Percentiles rank a stretch among this genome's conserved stretches.
phyloP scores from a whole-genome alignment of 2,888 invertebrate genomes.

The Ctena decussata region DNA sequence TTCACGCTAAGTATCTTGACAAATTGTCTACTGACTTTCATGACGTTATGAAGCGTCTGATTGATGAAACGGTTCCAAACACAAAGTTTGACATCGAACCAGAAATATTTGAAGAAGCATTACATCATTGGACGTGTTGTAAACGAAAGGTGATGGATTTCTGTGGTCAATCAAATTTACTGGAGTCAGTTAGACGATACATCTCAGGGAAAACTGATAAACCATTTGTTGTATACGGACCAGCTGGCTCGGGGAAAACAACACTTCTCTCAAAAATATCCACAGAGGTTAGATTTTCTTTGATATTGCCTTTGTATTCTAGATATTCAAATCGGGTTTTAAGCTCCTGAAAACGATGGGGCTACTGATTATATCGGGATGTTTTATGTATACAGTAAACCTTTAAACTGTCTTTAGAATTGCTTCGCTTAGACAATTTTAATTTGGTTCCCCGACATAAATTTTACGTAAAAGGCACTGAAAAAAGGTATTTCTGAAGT shows the following conservation, averaged over 20 bases:
- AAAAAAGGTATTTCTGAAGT: too few species aligned
- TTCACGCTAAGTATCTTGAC: slow-evolving; percentile 82
- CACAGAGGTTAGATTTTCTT: slow-evolving; percentile 79
- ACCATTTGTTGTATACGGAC: slow-evolving; percentile 81
- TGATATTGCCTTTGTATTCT: too few species aligned
- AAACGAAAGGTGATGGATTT: slow-evolving; percentile 66
- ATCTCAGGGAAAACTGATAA: slow-evolving; percentile 68
- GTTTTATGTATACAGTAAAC: too few species aligned
- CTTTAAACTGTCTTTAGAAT: too few species aligned
- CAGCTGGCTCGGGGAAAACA: slow-evolving; percentile 81
- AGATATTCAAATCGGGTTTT: too few species aligned
- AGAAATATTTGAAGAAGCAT: slow-evolving; percentile 70
- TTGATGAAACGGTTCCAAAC: slow-evolving; percentile 71
- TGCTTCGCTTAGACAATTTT: too few species aligned
- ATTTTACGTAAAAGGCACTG: too few species aligned
- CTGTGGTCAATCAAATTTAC: slow-evolving; percentile 68
- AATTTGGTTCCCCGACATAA: too few species aligned
- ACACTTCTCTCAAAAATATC: slow-evolving; percentile 79
- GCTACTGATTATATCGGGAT: too few species aligned
- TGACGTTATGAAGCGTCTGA: slow-evolving; percentile 65
- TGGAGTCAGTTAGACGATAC: slow-evolving; percentile 73
- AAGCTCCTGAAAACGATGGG: too few species aligned
- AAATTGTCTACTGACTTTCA: slow-evolving; percentile 74
- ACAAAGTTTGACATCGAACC: slow-evolving; percentile 63
- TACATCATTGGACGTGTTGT: slow-evolving; percentile 74